Evolutionary conservation across 2,888 invertebrate genomes (phyloP).

Genomic region (Buathra laborator): DNA sequence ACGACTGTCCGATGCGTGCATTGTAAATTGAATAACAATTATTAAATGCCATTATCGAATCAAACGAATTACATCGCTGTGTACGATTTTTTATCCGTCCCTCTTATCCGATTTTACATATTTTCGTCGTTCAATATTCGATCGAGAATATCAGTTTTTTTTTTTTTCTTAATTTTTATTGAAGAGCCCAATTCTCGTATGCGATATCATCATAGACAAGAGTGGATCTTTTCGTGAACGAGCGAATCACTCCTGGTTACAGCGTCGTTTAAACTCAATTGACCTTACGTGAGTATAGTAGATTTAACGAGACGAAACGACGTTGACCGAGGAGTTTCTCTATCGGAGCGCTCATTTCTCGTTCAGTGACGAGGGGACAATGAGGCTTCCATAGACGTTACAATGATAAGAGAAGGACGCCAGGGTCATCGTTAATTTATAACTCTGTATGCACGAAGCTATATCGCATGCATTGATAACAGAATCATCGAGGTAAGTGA

Average conservation of each 20-base stretch:
- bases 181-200: neutral
- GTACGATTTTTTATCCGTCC: neutral
- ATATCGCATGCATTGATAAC: neutral
- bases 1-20: conserved; percentile 44
- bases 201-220: neutral
- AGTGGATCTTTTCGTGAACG: conserved; percentile 26
- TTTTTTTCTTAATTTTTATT: neutral
- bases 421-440: conserved; percentile 46
- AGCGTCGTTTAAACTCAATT: conserved; percentile 58
- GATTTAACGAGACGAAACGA: conserved; percentile 61
- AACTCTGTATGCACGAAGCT: conserved; percentile 33
- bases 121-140: neutral
- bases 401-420: conserved; percentile 56
- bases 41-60: conserved; percentile 53
- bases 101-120: neutral
- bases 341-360: conserved; percentile 32
- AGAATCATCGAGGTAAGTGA: conserved; percentile 15
- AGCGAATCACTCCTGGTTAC: conserved; percentile 33
- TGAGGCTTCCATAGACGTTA: conserved; percentile 29
- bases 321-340: conserved; percentile 32
- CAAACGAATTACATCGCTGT: neutral
- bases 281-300: conserved; percentile 60
- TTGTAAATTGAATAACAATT: conserved; percentile 57
- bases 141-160: neutral
- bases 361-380: conserved; percentile 40